Conservation (phyloP, 2,888 invertebrate genomes). For the Notodonta dromedarius region DNA sequence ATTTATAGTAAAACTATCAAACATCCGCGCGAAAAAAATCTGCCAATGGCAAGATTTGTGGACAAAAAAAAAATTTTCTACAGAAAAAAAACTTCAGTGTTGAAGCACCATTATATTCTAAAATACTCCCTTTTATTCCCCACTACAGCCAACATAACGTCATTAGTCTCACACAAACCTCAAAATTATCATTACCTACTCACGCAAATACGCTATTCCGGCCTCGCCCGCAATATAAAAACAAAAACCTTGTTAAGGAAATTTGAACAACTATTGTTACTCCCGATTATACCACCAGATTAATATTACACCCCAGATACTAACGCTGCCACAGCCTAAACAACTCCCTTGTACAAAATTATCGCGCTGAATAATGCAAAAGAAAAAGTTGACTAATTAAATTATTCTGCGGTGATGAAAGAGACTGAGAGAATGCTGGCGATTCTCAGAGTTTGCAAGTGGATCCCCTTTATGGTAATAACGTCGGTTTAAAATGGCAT, state of each 20-base stretch:
- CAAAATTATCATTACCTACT: background rate
- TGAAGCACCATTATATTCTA: no score
- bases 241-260: constrained; percentile 43
- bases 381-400: background rate
- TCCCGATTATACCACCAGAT: constrained; percentile 42
- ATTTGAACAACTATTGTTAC: constrained; percentile 46
- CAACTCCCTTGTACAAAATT: background rate
- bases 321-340: constrained; percentile 18
- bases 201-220: constrained; percentile 12
- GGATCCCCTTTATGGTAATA: constrained; percentile 48
- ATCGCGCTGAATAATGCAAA: constrained; percentile 1
- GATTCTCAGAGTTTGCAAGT: constrained; percentile 47
- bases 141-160: no score
- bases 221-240: constrained; percentile 20
- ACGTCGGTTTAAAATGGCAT: constrained; percentile 49
- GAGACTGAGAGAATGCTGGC: constrained; percentile 36
- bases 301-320: constrained; percentile 35
- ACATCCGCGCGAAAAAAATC: no score
- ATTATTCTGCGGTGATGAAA: constrained; percentile 19
- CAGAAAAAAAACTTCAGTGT: no score
- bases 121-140: no score
- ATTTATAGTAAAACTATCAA: no score
- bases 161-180: no score
- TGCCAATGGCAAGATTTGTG: no score
- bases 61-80: no score